Base-by-base conservation (phyloP, 2,113 vertebrate genomes). In the Otolemur garnettii region DNA sequence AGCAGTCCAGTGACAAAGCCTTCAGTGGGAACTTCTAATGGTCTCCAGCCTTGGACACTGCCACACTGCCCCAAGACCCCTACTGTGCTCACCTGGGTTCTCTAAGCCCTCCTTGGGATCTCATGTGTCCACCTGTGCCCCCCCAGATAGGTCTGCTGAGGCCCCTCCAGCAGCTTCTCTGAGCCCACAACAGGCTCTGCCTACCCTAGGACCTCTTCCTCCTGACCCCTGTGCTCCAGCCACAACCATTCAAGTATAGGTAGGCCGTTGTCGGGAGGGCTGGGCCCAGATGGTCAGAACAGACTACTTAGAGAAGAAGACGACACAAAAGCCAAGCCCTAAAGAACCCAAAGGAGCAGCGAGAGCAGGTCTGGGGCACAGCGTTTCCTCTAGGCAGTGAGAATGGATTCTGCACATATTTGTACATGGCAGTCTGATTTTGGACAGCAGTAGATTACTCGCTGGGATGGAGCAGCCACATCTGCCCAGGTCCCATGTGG, bases 11-110 rank as follows among this genome's bases (percentile, higher is more conserved):
- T n/a, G 77, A 85, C 64, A 38, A 42, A 33, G 42, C 55, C 21
- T 2, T 7, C 26, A 2, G 2, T 13, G 13, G 4, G 55, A 35
- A 28, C 86, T 38, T 57, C 9, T 35, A 7, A 12, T 1, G 2
- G 26, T 69, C 87, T 86, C 57, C 66, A 90, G 35, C 12, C 33
- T 33, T 13, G 26, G 33, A n/a, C 0, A 0, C 45, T 30, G 94
- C 75, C 26, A 17, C 19, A 11, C 57, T 1, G 21, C 5, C 64
- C 42, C 38, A 26, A 1, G 26, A n/a, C n/a, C 24, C 24, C n/a
- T 8, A 59, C 28, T n/a, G 35, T 7, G 9, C 33, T 8, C 0
- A 0, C 59, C 69, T 79, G 50, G 64, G 53, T 24, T 18, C 59
- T 5, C 6, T 14, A 38, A 68, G 2, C 35, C 22, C 53, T 53